Evolutionary conservation across 2,888 invertebrate genomes (phyloP), one percentile per base, ranked within the genome.

Genomic region (Apodemia duryi): DNA sequence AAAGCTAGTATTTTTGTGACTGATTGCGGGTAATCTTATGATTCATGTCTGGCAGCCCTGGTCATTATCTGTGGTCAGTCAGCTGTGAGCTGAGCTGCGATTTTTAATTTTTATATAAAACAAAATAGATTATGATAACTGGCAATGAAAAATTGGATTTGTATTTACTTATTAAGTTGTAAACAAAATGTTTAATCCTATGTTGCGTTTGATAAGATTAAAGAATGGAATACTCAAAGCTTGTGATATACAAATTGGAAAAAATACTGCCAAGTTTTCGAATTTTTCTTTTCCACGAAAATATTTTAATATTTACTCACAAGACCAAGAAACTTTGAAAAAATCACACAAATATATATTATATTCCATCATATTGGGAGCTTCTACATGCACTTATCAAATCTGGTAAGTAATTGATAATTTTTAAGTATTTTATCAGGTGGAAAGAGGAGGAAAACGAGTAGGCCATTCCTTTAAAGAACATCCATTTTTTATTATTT

Each of bases 231-330:
- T 49, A 32, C 13, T 57, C 29, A 57, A 11, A 57, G 6, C 57
- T 29, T 35, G 7, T 13, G 35, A 60, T 35, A 35, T 60, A 35
- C 13, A 60, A 32, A 13, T 32, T 35, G 57, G 35, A 13, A 35
- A 35, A 60, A 60, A 11, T 35, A 1, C 32, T n/a, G n/a, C 32
- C n/a, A 32, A 57, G 13, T 63, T 11, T 41, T 51, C 52, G 29
- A 21, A 63, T 2, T 54, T 54, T 43, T 63, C 41, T 11, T 13
- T 54, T 28, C 41, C 51, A 11, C 38, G 29, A 11, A 66, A 41
- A 62, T 62, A 70, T 62, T 68, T 51, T 63, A 52, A 43, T 62
- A 63, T 49, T 11, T 63, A 65, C n/a, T 65, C 62, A 9, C 13
- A 63, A 29, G 46, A 70, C 2, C 49, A 63, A 61, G 65, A 67